Conservation (phyloP, 1,140 invertebrate genomes). For the Heliconius hermathena region DNA sequence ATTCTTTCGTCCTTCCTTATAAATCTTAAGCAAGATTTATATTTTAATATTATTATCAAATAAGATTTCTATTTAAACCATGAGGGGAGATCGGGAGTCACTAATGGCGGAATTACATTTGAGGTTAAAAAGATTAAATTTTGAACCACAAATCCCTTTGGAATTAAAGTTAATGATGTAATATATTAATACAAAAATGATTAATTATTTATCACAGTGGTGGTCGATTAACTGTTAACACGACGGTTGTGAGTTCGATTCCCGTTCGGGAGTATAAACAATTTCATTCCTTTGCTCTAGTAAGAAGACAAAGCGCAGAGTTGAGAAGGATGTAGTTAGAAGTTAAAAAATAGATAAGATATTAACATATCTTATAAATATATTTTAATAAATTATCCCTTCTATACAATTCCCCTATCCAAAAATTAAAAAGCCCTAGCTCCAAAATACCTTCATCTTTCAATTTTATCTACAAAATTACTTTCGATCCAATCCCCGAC, state of each 20-base stretch:
- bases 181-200: conserved; percentile 11
- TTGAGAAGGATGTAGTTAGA: no score
- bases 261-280: no score
- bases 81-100: conserved; percentile 14
- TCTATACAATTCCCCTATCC: no score
- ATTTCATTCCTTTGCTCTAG: no score
- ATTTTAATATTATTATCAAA: conserved; percentile 13
- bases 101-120: conserved; percentile 6
- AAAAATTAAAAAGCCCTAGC: background rate
- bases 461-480: conserved; percentile 26
- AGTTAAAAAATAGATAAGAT: no score
- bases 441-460: background rate
- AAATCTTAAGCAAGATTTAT: conserved; percentile 12
- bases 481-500: conserved; percentile 19
- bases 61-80: conserved; percentile 13
- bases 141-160: background rate
- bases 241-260: no score
- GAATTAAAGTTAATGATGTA: background rate
- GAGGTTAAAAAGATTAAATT: conserved; percentile 9
- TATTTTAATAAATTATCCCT: no score
- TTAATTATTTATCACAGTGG: background rate
- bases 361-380: no score
- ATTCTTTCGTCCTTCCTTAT: conserved; percentile 4
- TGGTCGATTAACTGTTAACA: no score
- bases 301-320: no score